A percentile compares a stretch with the other conserved stretches of the same genome.
Conservation (phyloP, 2,888 invertebrate genomes). For the Synergus gifuensis region DNA sequence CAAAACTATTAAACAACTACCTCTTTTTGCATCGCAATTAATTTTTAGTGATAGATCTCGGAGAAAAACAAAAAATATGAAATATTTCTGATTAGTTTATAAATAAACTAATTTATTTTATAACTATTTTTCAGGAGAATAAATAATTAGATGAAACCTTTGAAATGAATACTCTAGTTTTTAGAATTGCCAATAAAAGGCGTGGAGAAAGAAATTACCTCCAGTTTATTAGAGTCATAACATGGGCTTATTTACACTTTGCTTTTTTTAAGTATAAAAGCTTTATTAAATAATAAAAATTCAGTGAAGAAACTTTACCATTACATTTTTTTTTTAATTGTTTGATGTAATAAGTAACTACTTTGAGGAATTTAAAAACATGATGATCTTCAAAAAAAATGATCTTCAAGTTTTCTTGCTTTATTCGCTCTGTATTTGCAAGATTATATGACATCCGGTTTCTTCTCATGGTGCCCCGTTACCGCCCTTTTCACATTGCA, state of each 20-base stretch:
- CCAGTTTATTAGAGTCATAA: not conserved
- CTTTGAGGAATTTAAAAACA: not conserved
- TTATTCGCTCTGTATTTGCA: not conserved
- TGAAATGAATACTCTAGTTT: not conserved
- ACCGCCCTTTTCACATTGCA: conserved; percentile 30
- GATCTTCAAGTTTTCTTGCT: conserved; percentile 24
- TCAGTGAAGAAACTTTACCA: not conserved
- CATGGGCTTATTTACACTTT: not conserved
- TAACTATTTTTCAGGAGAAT: not conserved
- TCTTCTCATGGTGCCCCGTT: conserved; percentile 28
- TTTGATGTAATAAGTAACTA: not conserved
- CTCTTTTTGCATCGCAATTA: not conserved
- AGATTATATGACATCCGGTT: conserved; percentile 1
- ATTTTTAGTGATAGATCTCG: too few species aligned
- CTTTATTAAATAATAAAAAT: not conserved
- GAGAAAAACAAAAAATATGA: too few species aligned
- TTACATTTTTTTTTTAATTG: not conserved
- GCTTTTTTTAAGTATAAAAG: not conserved
- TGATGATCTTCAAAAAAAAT: too few species aligned
- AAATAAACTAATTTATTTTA: not conserved
- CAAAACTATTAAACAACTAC: not conserved
- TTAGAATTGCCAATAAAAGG: not conserved
- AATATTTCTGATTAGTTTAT: too few species aligned
- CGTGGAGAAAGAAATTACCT: not conserved
- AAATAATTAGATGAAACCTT: not conserved